Evolutionary conservation across 2,113 vertebrate genomes (phyloP), one percentile per base, ranked within the genome.

Genomic region (Nestor notabilis): DNA sequence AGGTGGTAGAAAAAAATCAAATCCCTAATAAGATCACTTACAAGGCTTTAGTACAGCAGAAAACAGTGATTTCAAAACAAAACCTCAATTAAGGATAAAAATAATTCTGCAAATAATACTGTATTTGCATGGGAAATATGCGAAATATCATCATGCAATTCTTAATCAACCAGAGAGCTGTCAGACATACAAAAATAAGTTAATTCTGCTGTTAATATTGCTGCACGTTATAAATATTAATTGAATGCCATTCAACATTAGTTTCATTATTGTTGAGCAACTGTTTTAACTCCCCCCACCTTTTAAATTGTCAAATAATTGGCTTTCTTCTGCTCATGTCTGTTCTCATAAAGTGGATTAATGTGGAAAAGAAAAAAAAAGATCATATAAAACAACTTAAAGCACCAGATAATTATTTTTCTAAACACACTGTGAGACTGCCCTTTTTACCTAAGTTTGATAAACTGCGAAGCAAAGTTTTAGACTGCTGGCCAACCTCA

Each of bases 161-260:
- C 90, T 97, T 94, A 96, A 97, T 96, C 95, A 96, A 95, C 95
- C 35, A 71, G 65, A 97, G 95, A 98, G 93, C 95, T 96, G 96
- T 97, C 95, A 98, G 96, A 98, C 93, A 3, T 92, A 97, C 78
- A 96, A 72, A 97, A 97, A 90, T 95, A 96, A 95, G 96, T 90
- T 96, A 95, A 97, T 97, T 97, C 83, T 89, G 91, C 85, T 94
- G 95, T 95, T 97, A 93, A 86, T 97, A 94, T 92, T 96, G 68
- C 82, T 90, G 78, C 95, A 96, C 9, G 27, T 95, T 91, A 79
- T 96, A 96, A 97, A 96, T 95, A 95, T 96, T 97, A 98, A 97
- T 97, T 96, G 90, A 90, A 91, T 87, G 89, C 89, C 94, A 96
- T 97, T 98, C 95, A 93, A 78, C 93, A 92, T 92, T 93, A 95